Conservation (phyloP, 2,888 invertebrate genomes). For the Chalcis sispes region DNA sequence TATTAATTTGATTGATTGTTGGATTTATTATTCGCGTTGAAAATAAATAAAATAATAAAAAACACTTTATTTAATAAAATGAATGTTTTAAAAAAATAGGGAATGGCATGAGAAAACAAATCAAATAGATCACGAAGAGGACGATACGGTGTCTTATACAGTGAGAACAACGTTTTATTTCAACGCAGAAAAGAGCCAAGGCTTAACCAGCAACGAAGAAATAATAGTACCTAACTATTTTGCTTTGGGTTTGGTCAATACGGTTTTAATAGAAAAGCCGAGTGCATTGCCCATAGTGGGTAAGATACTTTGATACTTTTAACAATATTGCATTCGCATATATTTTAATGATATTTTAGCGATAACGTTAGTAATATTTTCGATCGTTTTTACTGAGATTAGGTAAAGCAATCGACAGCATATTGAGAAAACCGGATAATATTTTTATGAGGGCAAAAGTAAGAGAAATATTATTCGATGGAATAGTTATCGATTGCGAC, state of each 20-base stretch:
- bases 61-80: too few relatives aligned
- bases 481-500: conserved; percentile 83
- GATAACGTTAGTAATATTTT: conserved; percentile 80
- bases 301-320: too few relatives aligned
- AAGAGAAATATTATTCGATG: conserved; percentile 85
- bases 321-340: not conserved
- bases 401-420: conserved; percentile 82
- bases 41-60: too few relatives aligned
- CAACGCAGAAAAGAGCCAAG: conserved; percentile 78
- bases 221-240: conserved; percentile 84
- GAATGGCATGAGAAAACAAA: conserved; percentile 81
- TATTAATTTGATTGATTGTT: too few relatives aligned
- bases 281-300: conserved; percentile 82
- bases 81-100: conserved; percentile 25
- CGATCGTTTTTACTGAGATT: conserved; percentile 85
- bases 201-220: conserved; percentile 85
- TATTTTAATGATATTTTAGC: not conserved
- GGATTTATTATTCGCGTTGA: too few relatives aligned
- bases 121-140: conserved; percentile 82
- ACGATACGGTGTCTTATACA: conserved; percentile 85
- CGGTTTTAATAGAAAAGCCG: conserved; percentile 78
- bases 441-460: conserved; percentile 82
- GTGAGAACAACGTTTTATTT: conserved; percentile 83
- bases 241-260: conserved; percentile 80
- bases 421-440: conserved; percentile 81